Evolutionary conservation across 1,140 invertebrate genomes (phyloP).

Genomic region (Sitobion miscanthi): DNA sequence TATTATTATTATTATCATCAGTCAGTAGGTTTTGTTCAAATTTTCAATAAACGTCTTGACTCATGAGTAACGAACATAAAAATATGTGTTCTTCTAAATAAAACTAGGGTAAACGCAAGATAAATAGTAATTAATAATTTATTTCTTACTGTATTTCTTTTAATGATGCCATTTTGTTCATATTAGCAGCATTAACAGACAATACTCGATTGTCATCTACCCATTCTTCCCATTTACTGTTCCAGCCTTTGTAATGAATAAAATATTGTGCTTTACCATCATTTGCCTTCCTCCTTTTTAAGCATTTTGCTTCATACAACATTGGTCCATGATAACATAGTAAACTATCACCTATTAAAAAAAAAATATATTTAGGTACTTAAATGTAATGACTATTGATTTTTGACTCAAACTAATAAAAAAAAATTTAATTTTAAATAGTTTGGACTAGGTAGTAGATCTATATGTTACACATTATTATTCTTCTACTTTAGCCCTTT

Average conservation of each 20-base stretch:
- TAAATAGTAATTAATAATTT: background rate
- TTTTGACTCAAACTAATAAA: background rate
- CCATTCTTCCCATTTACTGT: conserved; percentile 99
- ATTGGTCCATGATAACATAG: conserved; percentile 59
- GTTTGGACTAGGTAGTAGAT: background rate
- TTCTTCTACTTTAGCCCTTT: too few relatives aligned
- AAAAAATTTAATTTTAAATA: background rate
- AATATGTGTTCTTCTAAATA: too few relatives aligned
- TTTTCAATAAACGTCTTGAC: too few relatives aligned
- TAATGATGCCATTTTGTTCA: conserved; percentile 88
- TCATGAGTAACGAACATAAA: too few relatives aligned
- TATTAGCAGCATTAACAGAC: conserved; percentile 91
- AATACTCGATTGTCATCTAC: conserved; percentile 91
- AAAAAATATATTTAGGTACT: background rate
- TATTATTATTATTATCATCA: too few relatives aligned
- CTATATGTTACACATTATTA: background rate
- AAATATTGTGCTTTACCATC: conserved; percentile 70
- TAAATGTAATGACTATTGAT: background rate
- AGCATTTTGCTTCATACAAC: conserved; percentile 74
- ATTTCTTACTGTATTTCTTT: conserved; percentile 76
- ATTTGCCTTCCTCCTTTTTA: conserved; percentile 74
- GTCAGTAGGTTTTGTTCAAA: too few relatives aligned
- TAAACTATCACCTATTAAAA: conserved; percentile 58
- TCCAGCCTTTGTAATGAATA: conserved; percentile 97
- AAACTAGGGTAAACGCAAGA: too few relatives aligned